Percentiles rank a stretch among this genome's conserved stretches.
phyloP scores from a whole-genome alignment of 2,888 invertebrate species.

The Falcaria lacertinaria region DNA sequence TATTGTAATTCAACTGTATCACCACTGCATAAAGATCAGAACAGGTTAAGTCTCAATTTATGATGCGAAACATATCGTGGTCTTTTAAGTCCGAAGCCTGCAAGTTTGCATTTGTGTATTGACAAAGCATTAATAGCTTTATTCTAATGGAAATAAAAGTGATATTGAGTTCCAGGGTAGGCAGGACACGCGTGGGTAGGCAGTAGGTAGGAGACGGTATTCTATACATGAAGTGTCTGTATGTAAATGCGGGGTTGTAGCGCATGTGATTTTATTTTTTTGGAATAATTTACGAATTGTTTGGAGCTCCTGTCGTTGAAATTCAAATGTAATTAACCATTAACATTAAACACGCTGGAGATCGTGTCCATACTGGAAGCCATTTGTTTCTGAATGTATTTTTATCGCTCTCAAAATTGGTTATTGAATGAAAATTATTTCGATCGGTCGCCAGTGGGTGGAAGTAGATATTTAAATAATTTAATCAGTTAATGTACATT shows the following conservation, averaged over 20 bases:
- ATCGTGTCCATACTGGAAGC: not conserved
- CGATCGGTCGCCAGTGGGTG: too few species aligned
- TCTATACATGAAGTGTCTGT: slow-evolving; percentile 55
- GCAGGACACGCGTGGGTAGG: slow-evolving; percentile 37
- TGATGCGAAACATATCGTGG: slow-evolving; percentile 24
- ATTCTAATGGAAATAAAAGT: slow-evolving; percentile 38
- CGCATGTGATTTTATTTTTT: slow-evolving; percentile 23
- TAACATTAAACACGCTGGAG: not conserved
- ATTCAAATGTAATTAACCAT: slow-evolving; percentile 3
- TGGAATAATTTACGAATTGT: slow-evolving; percentile 31
- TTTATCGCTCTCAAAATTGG: slow-evolving; percentile 1
- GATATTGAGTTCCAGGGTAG: slow-evolving; percentile 24
- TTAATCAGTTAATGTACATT: too few species aligned
- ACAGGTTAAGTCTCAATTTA: slow-evolving; percentile 5
- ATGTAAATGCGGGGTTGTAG: slow-evolving; percentile 44
- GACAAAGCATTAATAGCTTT: slow-evolving; percentile 59
- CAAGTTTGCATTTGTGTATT: slow-evolving; percentile 36
- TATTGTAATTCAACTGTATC: slow-evolving; percentile 14
- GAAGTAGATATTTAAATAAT: too few species aligned
- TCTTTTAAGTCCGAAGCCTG: slow-evolving; percentile 43
- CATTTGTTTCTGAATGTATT: not conserved
- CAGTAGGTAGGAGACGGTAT: slow-evolving; percentile 39
- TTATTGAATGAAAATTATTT: not conserved
- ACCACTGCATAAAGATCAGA: slow-evolving; percentile 18
- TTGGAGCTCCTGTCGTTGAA: slow-evolving; percentile 27